Evolutionary conservation across 1,140 invertebrate genomes (phyloP).

Genomic region (Lethrus apterus): DNA sequence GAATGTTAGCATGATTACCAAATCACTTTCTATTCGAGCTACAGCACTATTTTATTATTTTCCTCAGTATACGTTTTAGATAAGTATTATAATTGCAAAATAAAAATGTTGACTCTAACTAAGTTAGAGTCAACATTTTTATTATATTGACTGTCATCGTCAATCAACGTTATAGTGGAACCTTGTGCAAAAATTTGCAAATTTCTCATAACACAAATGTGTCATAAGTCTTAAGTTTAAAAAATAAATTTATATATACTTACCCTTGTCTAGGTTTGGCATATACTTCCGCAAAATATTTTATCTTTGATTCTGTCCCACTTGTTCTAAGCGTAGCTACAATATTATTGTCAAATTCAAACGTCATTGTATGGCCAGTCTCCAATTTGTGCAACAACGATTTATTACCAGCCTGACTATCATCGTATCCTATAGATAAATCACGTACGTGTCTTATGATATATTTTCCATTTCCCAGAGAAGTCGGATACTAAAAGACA

Average conservation of each 20-base stretch:
- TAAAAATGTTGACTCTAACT: too few species aligned
- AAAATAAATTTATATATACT: constrained; percentile 39
- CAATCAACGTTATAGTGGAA: too few species aligned
- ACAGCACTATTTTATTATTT: too few species aligned
- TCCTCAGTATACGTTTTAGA: too few species aligned
- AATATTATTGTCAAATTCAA: constrained; percentile 81
- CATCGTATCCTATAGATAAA: constrained; percentile 84
- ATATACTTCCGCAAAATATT: constrained; percentile 92
- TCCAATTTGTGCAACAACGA: constrained; percentile 71
- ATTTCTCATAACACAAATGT: too few species aligned
- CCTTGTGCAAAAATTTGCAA: too few species aligned
- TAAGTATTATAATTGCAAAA: too few species aligned
- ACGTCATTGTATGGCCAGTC: constrained; percentile 92
- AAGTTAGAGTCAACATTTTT: too few species aligned
- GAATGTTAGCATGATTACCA: too few species aligned
- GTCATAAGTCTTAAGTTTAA: neutral
- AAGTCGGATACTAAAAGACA: constrained; percentile 65
- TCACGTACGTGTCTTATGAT: constrained; percentile 72
- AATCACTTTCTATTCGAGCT: too few species aligned
- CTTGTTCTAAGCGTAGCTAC: constrained; percentile 87
- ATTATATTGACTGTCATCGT: too few species aligned
- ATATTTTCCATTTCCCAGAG: constrained; percentile 62
- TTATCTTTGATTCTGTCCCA: constrained; percentile 98
- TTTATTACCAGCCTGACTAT: constrained; percentile 58
- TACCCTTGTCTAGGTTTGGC: constrained; percentile 57